Conservation (phyloP, 1,140 invertebrate genomes). For the Drosophila ogumai region DNA sequence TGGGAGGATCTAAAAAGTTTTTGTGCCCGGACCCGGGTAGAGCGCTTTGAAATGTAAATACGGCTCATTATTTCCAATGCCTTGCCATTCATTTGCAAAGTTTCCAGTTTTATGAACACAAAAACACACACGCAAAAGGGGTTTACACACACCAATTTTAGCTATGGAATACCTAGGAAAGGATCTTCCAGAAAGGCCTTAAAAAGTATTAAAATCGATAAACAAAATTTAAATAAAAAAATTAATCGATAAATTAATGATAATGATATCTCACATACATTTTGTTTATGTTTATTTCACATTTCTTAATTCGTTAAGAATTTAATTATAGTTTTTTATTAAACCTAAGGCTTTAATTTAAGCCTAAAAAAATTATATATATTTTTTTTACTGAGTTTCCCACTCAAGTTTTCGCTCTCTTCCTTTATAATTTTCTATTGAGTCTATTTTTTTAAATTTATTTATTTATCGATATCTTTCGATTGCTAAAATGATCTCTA, state of each 20-base stretch:
- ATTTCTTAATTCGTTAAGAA: no score
- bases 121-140: background rate
- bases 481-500: background rate
- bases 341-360: no score
- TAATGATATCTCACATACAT: no score
- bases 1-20: conserved; percentile 9
- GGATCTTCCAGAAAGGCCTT: background rate
- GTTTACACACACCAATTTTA: background rate
- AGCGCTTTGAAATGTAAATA: conserved; percentile 83
- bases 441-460: background rate
- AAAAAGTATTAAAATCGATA: background rate
- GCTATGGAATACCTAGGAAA: background rate
- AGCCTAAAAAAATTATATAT: no score
- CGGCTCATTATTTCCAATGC: conserved; percentile 80
- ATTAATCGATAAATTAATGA: background rate
- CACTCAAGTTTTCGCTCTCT: no score
- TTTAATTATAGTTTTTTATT: no score
- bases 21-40: background rate
- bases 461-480: background rate
- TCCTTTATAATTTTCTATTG: no score
- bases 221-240: background rate
- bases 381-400: no score
- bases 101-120: conserved; percentile 45
- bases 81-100: conserved; percentile 74
- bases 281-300: no score